Percentiles rank a stretch among this genome's conserved stretches.
phyloP scores from a whole-genome alignment of 1,140 invertebrate species.

The Gonatopus flavifemur region DNA sequence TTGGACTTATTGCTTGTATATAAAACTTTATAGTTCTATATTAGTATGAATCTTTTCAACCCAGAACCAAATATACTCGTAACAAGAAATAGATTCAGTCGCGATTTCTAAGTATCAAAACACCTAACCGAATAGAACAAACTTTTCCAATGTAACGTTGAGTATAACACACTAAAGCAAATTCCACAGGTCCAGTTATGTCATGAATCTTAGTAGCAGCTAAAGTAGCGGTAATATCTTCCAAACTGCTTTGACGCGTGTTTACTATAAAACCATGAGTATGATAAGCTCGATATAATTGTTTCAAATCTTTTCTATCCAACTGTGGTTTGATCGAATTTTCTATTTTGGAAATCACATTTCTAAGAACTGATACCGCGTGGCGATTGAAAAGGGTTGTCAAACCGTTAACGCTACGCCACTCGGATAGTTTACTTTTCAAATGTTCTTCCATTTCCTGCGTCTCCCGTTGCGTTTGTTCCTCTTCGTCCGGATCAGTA shows the following conservation, averaged over 20 bases:
- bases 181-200: slow-evolving; percentile 50
- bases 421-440: slow-evolving; percentile 41
- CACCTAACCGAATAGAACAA: slow-evolving; percentile 46
- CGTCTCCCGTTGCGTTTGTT: slow-evolving; percentile 14
- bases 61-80: too few relatives aligned
- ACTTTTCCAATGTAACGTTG: slow-evolving; percentile 46
- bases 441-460: slow-evolving; percentile 40
- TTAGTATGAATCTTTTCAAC: too few relatives aligned
- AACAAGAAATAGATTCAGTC: slow-evolving; percentile 20
- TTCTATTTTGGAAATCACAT: slow-evolving; percentile 31
- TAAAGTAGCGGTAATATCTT: slow-evolving; percentile 43
- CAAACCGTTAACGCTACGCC: slow-evolving; percentile 39
- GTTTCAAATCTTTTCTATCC: slow-evolving; percentile 46
- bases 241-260: slow-evolving; percentile 33
- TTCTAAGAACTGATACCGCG: slow-evolving; percentile 40
- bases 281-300: slow-evolving; percentile 48
- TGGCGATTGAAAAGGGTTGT: slow-evolving; percentile 50
- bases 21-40: too few relatives aligned
- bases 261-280: slow-evolving; percentile 51
- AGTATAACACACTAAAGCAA: slow-evolving; percentile 44
- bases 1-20: too few relatives aligned
- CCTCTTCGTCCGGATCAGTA: slow-evolving; percentile 20
- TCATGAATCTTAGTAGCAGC: slow-evolving; percentile 44
- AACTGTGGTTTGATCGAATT: slow-evolving; percentile 30
- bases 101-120: slow-evolving; percentile 43